Base-by-base conservation (phyloP, 64 coral and sea anemone genomes). In the Stylophora pistillata region DNA sequence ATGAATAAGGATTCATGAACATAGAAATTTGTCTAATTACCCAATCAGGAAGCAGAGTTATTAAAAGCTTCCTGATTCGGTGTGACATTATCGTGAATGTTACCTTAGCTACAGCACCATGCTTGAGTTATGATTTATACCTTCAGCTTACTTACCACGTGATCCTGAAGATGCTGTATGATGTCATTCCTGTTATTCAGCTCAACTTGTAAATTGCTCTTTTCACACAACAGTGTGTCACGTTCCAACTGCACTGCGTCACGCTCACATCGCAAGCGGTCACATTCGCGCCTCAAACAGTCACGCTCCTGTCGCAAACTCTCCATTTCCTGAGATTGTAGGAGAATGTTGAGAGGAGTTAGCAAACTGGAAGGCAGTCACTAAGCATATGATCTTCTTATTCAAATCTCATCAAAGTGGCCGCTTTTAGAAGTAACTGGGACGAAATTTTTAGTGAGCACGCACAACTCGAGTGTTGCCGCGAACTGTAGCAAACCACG, bases 131-230 rank as follows among this genome's bases (percentile, higher is more conserved):
- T 47, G 37, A 47, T 47, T 4, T 47, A 47, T 47, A 66, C 20
- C 17, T 23, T 20, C 21, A 20, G 20, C 64, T 11, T 25, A 75
- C 86, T 88, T 74, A 93, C 86, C 69, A 93, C 57, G 58, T 93
- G 91, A 55, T 93, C 91, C 56, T 93, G 86, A 54, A 93, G 87
- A 56, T 93, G 91, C 15, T 84, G 91, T 64, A 93, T 93, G 56
- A 93, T 30, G 20, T 93, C 88, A 65, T 65, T 88, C 53, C 78
- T 93, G 91, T 93, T 93, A 27, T 93, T 81, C 18, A 93, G 71
- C 17, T 93, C 91, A 21, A 71, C 70, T 73, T 74, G 52, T 33
- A 93, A 72, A 26, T 65, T 23, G 30, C 76, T 71, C 32, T 77
- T 93, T 70, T 83, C 91, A 33, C 56, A 41, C 84, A 79, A 65